Percentiles rank a stretch among this genome's conserved stretches.
These are phyloP conservation scores for Vespertilio murinus DNA, from an alignment of 2,797 vertebrate genomes.

Conservation along the genomic window DNA sequence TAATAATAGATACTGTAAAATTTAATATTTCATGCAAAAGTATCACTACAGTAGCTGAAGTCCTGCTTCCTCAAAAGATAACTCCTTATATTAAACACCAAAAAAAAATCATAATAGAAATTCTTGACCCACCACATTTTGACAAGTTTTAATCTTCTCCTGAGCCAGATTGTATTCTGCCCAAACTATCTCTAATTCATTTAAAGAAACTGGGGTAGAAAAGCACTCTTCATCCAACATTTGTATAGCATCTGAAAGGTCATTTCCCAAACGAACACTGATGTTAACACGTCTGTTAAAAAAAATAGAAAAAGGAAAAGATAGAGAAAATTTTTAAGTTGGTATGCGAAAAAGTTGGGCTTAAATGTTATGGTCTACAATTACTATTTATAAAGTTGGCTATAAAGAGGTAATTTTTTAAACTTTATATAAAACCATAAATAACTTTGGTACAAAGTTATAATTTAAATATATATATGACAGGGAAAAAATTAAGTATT, in stretches of 20 bases:
- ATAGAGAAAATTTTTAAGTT: conserved; percentile 26
- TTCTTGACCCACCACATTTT: conserved; percentile 77
- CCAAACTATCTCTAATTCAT: conserved; percentile 82
- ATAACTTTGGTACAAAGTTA: conserved; percentile 21
- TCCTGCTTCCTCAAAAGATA: conserved; percentile 23
- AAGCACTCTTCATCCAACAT: conserved; percentile 79
- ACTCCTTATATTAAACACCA: not conserved
- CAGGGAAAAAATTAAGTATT: not conserved
- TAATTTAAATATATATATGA: conserved; percentile 10
- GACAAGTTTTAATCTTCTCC: conserved; percentile 81
- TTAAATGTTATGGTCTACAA: conserved; percentile 2
- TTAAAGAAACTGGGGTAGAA: conserved; percentile 75
- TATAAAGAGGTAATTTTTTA: conserved; percentile 21
- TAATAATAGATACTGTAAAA: conserved; percentile 1
- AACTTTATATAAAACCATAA: conserved; percentile 36
- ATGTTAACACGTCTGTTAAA: conserved; percentile 61
- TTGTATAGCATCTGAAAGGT: conserved; percentile 83
- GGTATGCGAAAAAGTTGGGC: conserved; percentile 7
- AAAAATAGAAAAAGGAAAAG: not conserved
- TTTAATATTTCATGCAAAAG: conserved; percentile 6
- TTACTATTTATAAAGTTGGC: conserved; percentile 29
- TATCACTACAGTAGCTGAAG: not conserved
- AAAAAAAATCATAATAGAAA: not conserved
- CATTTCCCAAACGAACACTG: conserved; percentile 76
- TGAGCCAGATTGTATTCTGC: conserved; percentile 81